Evolutionary conservation across 2,797 vertebrate genomes (phyloP).

Genomic region (Capromys pilorides): DNA sequence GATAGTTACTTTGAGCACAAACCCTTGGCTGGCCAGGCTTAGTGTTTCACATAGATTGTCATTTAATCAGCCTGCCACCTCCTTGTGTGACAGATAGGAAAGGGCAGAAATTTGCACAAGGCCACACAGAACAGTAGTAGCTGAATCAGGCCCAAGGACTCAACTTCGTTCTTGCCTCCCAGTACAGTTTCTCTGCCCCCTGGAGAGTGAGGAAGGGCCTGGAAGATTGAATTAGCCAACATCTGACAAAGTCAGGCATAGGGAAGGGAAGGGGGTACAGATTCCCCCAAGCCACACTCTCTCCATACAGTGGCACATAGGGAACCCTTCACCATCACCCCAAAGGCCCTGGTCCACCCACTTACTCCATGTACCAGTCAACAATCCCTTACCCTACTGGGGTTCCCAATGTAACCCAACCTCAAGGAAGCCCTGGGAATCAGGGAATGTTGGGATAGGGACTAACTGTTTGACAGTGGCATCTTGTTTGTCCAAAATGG

Average conservation of each 20-base stretch:
- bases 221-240: neutral
- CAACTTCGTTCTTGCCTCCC: neutral
- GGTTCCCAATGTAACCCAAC: neutral
- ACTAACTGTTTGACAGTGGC: slow-evolving; percentile 65
- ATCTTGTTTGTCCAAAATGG: slow-evolving; percentile 76
- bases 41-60: neutral
- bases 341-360: neutral
- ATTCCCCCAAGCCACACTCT: neutral
- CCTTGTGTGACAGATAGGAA: neutral
- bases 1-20: neutral
- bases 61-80: neutral
- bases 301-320: neutral
- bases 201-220: neutral
- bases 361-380: neutral
- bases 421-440: neutral
- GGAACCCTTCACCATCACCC: neutral
- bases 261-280: neutral
- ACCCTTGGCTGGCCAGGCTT: neutral
- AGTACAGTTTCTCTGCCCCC: neutral
- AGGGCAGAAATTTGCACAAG: neutral
- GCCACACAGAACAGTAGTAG: neutral
- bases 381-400: neutral
- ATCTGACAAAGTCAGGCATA: neutral
- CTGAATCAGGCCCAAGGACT: neutral
- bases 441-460: neutral